Conservation (phyloP, 2,797 vertebrate species). For the Mus spretus region DNA sequence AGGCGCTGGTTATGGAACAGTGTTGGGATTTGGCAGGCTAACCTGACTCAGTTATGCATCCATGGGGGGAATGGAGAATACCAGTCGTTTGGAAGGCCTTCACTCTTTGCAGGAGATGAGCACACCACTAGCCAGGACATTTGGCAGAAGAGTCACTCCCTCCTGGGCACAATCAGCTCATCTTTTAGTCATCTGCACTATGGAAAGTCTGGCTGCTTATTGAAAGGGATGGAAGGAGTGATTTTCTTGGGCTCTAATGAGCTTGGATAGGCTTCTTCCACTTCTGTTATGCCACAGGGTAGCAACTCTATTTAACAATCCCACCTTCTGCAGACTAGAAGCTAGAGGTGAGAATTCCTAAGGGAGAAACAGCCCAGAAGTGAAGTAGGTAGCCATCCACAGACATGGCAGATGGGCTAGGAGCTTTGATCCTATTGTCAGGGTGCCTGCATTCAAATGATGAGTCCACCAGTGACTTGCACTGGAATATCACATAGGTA, state of each 20-base stretch:
- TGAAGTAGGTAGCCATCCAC: not conserved
- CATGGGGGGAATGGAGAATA: constrained; percentile 37
- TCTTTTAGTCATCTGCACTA: constrained; percentile 73
- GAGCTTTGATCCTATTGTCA: not conserved
- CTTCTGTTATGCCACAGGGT: constrained; percentile 47
- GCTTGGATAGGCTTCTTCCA: constrained; percentile 67
- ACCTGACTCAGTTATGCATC: constrained; percentile 70
- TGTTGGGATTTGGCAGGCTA: constrained; percentile 56
- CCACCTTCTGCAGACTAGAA: constrained; percentile 16
- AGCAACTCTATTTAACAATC: constrained; percentile 66
- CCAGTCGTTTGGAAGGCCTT: constrained; percentile 64
- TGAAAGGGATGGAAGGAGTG: constrained; percentile 71
- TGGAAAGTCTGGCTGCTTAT: constrained; percentile 76
- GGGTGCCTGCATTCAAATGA: constrained; percentile 31
- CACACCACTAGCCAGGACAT: constrained; percentile 67
- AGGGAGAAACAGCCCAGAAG: not conserved
- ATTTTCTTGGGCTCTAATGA: constrained; percentile 71
- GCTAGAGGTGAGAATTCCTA: not conserved
- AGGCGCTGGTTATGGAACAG: constrained; percentile 31
- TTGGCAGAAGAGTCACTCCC: constrained; percentile 59
- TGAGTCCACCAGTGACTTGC: not conserved
- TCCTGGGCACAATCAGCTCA: constrained; percentile 71
- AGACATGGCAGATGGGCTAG: not conserved
- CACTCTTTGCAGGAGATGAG: constrained; percentile 62
- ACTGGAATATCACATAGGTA: constrained; percentile 14